Conservation (phyloP, 2,888 invertebrate genomes). For the Dynastes maya region DNA sequence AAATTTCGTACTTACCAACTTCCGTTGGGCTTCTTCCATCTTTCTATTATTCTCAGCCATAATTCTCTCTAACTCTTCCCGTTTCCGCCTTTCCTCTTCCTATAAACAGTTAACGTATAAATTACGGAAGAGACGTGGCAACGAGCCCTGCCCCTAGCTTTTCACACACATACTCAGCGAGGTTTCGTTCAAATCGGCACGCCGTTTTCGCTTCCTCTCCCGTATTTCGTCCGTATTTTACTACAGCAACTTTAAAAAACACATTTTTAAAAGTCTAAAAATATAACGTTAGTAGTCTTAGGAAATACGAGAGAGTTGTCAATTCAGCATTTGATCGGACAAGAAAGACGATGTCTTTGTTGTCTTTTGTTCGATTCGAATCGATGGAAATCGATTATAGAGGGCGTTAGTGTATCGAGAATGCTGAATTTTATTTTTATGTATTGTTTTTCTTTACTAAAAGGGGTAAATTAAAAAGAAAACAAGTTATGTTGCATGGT, state of each 20-base stretch:
- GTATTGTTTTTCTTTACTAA: too few relatives aligned
- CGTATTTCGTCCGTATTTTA: too few relatives aligned
- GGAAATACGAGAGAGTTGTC: too few relatives aligned
- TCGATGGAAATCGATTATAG: too few relatives aligned
- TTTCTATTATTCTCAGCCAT: slow-evolving; percentile 98
- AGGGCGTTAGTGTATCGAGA: too few relatives aligned
- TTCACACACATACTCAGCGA: slow-evolving; percentile 48
- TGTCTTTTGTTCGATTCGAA: too few relatives aligned
- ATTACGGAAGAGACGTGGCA: slow-evolving; percentile 55
- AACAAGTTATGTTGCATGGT: too few relatives aligned
- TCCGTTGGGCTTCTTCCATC: slow-evolving; percentile 97
- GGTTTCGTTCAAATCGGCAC: slow-evolving; percentile 1
- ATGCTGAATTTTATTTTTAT: too few relatives aligned
- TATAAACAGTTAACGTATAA: slow-evolving; percentile 78
- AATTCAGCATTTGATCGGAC: too few relatives aligned
- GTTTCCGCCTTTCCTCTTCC: slow-evolving; percentile 98
- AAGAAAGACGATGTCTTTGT: too few relatives aligned
- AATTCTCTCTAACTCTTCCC: slow-evolving; percentile 95
- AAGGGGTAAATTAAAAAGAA: too few relatives aligned
- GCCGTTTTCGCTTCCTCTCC: neutral
- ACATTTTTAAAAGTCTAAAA: neutral
- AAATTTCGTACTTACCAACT: slow-evolving; percentile 82
- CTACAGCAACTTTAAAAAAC: too few relatives aligned
- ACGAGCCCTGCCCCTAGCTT: slow-evolving; percentile 62
- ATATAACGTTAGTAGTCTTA: slow-evolving; percentile 47